Percentiles rank a stretch among this genome's conserved stretches.
Conservation (phyloP, 2,113 vertebrate genomes). For the Sisor rabdophorus region DNA sequence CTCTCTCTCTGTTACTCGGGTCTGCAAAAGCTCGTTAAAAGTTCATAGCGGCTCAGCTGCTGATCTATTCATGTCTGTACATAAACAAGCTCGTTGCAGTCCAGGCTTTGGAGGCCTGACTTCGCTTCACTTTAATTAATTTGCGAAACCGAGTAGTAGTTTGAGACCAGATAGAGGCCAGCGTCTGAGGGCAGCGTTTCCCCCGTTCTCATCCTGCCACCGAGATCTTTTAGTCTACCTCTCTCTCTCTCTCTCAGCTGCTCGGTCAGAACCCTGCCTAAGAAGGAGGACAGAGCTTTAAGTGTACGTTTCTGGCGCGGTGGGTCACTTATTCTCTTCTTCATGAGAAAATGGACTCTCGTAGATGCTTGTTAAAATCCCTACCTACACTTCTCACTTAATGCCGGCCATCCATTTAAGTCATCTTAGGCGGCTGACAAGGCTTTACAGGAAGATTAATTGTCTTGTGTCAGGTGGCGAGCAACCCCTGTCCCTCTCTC, state of each 20-base stretch:
- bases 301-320: constrained; percentile 92
- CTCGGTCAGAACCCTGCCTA: constrained; percentile 68
- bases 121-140: constrained; percentile 43
- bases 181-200: constrained; percentile 73
- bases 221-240: constrained; percentile 30
- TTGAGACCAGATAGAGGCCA: constrained; percentile 51
- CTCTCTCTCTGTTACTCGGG: constrained; percentile 37
- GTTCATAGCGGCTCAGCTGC: constrained; percentile 43
- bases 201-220: constrained; percentile 74
- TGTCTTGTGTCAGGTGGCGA: constrained; percentile 96
- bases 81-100: constrained; percentile 44
- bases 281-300: constrained; percentile 85
- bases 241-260: constrained; percentile 44
- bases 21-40: constrained; percentile 48
- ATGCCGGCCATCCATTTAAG: constrained; percentile 99
- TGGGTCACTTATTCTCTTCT: constrained; percentile 98
- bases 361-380: constrained; percentile 99
- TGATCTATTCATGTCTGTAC: constrained; percentile 41
- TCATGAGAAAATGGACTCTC: constrained; percentile 99
- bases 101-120: constrained; percentile 21
- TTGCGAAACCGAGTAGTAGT: constrained; percentile 33
- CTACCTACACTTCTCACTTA: constrained; percentile 98
- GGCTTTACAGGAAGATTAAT: constrained; percentile 99
- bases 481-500: constrained; percentile 96
- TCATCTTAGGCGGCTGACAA: constrained; percentile 96